A percentile compares a stretch with the other conserved stretches of the same genome.
These are phyloP conservation scores for Nesogale talazaci DNA, from an alignment of 2,113 vertebrate species.

Conservation along the genomic window DNA sequence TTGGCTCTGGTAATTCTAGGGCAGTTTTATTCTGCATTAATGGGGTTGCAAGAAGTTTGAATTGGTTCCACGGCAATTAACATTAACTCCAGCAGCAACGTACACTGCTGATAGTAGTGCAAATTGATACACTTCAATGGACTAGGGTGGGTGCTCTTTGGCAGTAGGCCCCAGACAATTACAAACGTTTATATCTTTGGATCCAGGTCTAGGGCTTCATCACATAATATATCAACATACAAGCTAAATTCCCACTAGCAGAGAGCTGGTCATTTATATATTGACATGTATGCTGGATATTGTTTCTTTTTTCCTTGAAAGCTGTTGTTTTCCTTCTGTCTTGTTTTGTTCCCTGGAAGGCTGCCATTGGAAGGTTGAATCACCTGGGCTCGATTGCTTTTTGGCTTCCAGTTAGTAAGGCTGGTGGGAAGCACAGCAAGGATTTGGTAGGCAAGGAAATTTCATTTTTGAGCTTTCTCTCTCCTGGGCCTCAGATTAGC, in stretches of 20 bases:
- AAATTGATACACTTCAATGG: neutral
- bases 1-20: no score
- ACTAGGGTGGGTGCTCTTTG: neutral
- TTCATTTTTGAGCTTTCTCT: neutral
- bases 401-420: neutral
- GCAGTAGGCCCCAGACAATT: neutral
- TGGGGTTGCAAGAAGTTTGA: no score
- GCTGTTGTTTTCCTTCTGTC: neutral
- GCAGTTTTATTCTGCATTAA: no score
- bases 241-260: neutral
- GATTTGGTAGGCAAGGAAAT: neutral
- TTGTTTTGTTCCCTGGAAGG: neutral
- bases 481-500: neutral
- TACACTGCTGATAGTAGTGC: neutral
- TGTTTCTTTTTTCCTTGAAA: neutral
- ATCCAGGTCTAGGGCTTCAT: neutral
- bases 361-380: neutral
- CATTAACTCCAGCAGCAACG: no score
- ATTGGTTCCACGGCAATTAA: no score
- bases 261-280: neutral
- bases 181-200: neutral
- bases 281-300: neutral
- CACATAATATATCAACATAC: neutral
- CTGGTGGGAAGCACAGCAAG: neutral
- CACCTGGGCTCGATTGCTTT: neutral